phyloP scores from a whole-genome alignment of 2,113 vertebrate genomes.

The Coturnix japonica region DNA sequence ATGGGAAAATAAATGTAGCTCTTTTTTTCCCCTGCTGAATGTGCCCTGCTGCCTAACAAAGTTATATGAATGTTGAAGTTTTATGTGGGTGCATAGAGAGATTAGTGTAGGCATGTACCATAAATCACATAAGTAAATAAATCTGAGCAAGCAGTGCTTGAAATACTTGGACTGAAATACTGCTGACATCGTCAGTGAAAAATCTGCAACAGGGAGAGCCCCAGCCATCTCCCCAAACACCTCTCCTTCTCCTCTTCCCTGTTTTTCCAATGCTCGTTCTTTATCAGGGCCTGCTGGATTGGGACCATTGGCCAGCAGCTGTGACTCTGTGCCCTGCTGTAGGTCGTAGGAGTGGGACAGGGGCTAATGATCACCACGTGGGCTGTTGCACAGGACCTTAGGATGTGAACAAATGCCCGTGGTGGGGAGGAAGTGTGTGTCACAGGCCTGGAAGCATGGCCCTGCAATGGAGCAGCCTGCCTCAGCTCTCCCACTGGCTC shows the following conservation, averaged over 20 bases:
- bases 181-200: background rate
- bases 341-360: background rate
- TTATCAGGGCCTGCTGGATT: background rate
- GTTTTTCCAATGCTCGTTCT: background rate
- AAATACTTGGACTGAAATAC: constrained; percentile 43
- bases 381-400: background rate
- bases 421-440: background rate
- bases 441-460: accelerated
- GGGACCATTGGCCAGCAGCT: background rate
- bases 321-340: background rate
- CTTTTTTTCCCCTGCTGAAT: background rate
- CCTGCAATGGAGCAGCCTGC: background rate
- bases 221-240: background rate
- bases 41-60: background rate
- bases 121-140: constrained; percentile 62
- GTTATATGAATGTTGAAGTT: constrained; percentile 6
- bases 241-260: background rate
- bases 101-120: constrained; percentile 18
- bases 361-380: background rate
- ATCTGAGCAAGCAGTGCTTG: constrained; percentile 40
- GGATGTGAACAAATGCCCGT: accelerated
- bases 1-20: background rate
- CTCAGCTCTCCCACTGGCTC: background rate
- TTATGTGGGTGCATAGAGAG: background rate
- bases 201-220: background rate